Conservation (phyloP, 2,888 invertebrate species). For the Lordiphosa andalusiaca region DNA sequence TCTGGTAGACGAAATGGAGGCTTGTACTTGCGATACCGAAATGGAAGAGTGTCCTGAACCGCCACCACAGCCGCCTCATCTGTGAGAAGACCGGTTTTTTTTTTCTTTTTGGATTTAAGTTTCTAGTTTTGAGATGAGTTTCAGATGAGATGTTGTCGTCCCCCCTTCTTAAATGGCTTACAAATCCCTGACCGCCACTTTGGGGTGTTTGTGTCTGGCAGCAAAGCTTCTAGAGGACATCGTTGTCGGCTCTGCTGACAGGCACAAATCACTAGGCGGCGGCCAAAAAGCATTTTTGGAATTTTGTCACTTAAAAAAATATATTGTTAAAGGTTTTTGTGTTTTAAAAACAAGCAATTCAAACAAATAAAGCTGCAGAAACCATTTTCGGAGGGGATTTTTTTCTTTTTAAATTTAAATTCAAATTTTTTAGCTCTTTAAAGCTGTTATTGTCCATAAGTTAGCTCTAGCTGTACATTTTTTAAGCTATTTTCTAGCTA, state of each 20-base stretch:
- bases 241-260: constrained; percentile 41
- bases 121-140: constrained; percentile 15
- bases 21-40: constrained; percentile 62
- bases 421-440: too few species aligned
- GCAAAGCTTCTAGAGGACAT: background rate
- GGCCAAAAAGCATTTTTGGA: constrained; percentile 27
- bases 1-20: constrained; percentile 46
- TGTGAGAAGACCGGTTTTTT: constrained; percentile 20
- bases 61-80: constrained; percentile 41
- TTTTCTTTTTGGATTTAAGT: constrained; percentile 44
- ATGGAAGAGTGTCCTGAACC: constrained; percentile 47
- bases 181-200: constrained; percentile 21
- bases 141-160: too few species aligned
- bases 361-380: constrained; percentile 47
- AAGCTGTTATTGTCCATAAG: too few species aligned
- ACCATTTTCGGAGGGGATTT: too few species aligned
- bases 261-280: constrained; percentile 51
- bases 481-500: too few species aligned
- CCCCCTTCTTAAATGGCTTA: too few species aligned
- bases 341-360: constrained; percentile 48
- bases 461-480: too few species aligned
- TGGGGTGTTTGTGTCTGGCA: constrained; percentile 56
- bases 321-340: constrained; percentile 69
- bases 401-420: too few species aligned
- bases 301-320: constrained; percentile 32